Conservation (phyloP, 2,888 invertebrate species). For the Sphaerophoria rueppellii region DNA sequence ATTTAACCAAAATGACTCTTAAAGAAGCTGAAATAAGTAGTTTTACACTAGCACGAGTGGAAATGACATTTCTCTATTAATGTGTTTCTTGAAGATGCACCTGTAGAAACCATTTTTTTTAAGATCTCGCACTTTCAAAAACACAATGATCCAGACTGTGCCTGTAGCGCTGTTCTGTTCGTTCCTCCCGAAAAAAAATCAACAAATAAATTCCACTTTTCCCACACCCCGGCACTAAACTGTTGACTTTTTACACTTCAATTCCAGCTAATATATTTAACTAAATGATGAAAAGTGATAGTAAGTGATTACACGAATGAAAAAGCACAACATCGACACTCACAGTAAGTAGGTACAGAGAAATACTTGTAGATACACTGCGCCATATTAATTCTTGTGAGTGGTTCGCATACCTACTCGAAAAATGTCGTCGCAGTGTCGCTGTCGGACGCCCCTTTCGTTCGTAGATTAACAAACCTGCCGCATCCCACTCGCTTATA, state of each 20-base stretch:
- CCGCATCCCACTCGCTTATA: slow-evolving; percentile 4
- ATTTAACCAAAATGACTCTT: no score
- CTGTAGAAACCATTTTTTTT: no score
- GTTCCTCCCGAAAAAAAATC: neutral
- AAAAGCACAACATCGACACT: neutral
- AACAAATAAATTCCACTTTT: neutral
- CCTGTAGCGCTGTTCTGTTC: no score
- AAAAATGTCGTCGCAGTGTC: neutral
- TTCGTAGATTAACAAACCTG: neutral
- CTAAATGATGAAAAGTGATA: slow-evolving; percentile 54
- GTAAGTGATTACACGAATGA: slow-evolving; percentile 62
- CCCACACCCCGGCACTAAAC: neutral
- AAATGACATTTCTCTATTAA: no score
- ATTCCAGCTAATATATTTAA: neutral
- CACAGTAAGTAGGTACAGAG: neutral
- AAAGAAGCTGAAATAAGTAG: no score
- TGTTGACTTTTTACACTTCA: slow-evolving; percentile 4
- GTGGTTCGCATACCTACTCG: neutral
- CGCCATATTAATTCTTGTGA: neutral
- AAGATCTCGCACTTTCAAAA: no score
- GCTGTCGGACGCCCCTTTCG: neutral
- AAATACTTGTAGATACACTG: neutral
- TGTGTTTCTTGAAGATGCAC: no score
- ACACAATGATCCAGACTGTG: no score
- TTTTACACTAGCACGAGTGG: no score